A percentile compares a stretch with the other conserved stretches of the same genome.
These are phyloP conservation scores for Hetaerina titia DNA, from an alignment of 2,888 invertebrate genomes.

Conservation along the genomic window DNA sequence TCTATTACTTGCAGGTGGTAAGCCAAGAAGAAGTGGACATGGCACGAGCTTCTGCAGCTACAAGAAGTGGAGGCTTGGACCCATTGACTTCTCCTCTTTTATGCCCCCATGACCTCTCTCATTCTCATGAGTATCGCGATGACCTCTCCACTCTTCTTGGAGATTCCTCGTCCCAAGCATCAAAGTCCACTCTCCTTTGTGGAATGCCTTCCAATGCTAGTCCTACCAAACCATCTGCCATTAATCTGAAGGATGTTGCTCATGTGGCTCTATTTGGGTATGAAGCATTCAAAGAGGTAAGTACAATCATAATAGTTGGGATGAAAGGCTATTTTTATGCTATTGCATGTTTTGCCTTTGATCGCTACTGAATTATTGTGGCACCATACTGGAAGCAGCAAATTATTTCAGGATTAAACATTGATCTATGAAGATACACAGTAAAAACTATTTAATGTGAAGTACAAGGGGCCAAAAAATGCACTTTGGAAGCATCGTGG, in stretches of 20 bases:
- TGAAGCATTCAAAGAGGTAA: conserved; percentile 40
- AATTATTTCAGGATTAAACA: too few species aligned
- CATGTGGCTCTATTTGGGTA: conserved; percentile 40
- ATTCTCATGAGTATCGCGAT: conserved; percentile 79
- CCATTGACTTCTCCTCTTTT: conserved; percentile 76
- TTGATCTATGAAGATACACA: too few species aligned
- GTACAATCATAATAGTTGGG: neutral
- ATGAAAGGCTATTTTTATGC: too few species aligned
- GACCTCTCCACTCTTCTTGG: conserved; percentile 78
- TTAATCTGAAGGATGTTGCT: neutral
- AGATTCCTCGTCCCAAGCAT: neutral
- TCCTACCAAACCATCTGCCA: neutral
- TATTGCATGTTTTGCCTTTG: too few species aligned
- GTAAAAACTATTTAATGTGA: too few species aligned
- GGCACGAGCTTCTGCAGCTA: conserved; percentile 71
- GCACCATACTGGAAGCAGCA: too few species aligned
- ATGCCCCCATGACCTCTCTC: conserved; percentile 83
- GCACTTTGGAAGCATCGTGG: too few species aligned
- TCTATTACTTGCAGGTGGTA: conserved; percentile 77
- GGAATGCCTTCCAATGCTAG: neutral
- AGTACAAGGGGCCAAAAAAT: too few species aligned
- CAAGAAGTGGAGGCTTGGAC: conserved; percentile 75
- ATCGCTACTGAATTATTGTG: too few species aligned
- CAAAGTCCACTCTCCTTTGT: neutral
- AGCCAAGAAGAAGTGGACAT: conserved; percentile 76